phyloP scores from a whole-genome alignment of 2,113 vertebrate genomes.

The Orthonyx spaldingii region DNA sequence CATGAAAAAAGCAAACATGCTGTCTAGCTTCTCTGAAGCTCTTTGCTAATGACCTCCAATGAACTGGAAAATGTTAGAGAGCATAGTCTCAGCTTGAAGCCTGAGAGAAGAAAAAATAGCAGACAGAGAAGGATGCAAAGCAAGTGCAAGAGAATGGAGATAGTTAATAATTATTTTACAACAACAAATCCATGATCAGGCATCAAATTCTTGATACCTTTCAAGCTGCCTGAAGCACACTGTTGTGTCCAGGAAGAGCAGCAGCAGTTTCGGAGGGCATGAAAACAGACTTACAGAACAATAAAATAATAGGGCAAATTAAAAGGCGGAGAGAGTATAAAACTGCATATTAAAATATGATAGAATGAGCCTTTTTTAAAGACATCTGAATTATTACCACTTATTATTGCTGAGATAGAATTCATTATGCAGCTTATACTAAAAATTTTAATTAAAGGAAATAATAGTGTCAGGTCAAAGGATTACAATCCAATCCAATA shows the following conservation, averaged over 20 bases:
- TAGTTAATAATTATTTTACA: not conserved
- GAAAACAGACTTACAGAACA: not conserved
- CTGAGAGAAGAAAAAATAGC: not conserved
- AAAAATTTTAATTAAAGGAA: not conserved
- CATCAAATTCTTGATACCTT: not conserved
- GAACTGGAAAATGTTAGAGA: conserved; percentile 8
- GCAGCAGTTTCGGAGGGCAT: not conserved
- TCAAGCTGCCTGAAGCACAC: not conserved
- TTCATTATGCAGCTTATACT: not conserved
- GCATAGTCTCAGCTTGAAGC: not conserved
- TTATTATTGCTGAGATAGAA: not conserved
- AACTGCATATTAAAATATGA: not conserved
- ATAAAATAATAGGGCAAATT: not conserved
- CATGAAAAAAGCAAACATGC: conserved; percentile 13
- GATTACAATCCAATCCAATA: not conserved
- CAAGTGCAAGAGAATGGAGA: not conserved
- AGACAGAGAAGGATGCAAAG: not conserved
- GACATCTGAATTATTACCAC: not conserved
- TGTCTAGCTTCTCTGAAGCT: conserved; percentile 14
- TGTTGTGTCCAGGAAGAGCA: not conserved
- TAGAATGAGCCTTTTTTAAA: not conserved
- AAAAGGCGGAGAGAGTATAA: not conserved
- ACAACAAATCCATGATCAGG: not conserved
- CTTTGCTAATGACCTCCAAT: conserved; percentile 26
- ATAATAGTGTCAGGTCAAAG: not conserved